Evolutionary conservation across 1,140 invertebrate species (phyloP), one percentile per base, ranked within the genome.

Genomic region (Pinna nobilis): DNA sequence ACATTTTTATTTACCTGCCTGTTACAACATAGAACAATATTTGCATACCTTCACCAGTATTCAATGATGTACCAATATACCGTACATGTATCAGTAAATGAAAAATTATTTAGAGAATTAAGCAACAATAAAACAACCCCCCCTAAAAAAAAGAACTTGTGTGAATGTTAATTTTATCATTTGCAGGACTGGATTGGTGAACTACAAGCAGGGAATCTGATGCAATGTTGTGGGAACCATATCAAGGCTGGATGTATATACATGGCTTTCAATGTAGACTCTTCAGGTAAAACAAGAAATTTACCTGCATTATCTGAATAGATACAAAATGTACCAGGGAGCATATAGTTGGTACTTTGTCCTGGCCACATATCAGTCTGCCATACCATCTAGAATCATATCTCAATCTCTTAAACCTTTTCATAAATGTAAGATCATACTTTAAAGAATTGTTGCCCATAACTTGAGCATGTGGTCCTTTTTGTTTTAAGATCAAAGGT

Each of bases 181-280:
- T 77, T 85, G 3, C 63, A 89, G 91, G 93, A 94, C 71, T 96
- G 95, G 89, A 94, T 98, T 77, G 91, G 94, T 76, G 96, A 97
- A 86, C 93, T 98, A 69, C 94, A 93, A 82, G 94, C 97, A 57
- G 95, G 95, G 3, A 95, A 95, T 28, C 95, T 86, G n/a, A 75
- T 96, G 89, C 94, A 96, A 84, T 96, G 95, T 25, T 96, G 95
- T 91, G 96, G 96, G 61, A 97, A 97, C 87, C 96, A 96, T 86
- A 97, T 98, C 84, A 93, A 95, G 84, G 94, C 96, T 35, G 97
- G 96, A 3, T 95, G 94, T 49, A 93, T 94, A 5, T 97, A 97
- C 86, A 96, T 97, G 93, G 96, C 95, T 59, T 98, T 97, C 84
- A 97, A 97, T 89, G 94, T 95, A 88, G 95, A 97, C 60, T 80